Evolutionary conservation across 2,888 invertebrate species (phyloP).

Genomic region (Ecliptopera silaceata): DNA sequence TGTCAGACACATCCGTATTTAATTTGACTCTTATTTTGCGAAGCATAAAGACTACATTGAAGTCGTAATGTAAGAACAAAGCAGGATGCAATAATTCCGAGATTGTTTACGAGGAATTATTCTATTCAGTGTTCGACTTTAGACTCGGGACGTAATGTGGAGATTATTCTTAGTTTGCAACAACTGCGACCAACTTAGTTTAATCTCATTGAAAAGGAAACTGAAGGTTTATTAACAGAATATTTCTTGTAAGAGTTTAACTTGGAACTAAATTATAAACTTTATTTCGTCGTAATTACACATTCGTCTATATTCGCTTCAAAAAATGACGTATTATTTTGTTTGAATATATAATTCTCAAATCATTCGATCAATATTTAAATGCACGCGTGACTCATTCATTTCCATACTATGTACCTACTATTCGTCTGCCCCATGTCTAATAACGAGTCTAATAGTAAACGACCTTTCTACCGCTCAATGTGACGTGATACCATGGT

Average conservation of each 20-base stretch:
- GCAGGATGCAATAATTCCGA: conserved; percentile 46
- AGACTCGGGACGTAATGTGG: conserved; percentile 25
- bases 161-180: conserved; percentile 13
- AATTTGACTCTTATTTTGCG: conserved; percentile 18
- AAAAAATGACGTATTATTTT: no score
- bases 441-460: conserved; percentile 2
- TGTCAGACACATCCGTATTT: conserved; percentile 42
- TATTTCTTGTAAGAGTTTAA: no score
- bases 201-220: background rate
- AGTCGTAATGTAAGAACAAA: conserved; percentile 24
- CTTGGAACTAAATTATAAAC: no score
- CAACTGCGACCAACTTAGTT: background rate
- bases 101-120: conserved; percentile 54
- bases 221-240: no score
- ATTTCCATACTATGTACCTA: background rate
- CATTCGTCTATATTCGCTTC: no score
- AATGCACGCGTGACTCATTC: conserved; percentile 2
- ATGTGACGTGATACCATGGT: background rate
- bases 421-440: background rate
- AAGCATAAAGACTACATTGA: conserved; percentile 29
- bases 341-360: no score
- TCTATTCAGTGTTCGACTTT: conserved; percentile 48
- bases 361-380: no score
- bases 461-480: background rate
- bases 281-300: no score